Evolutionary conservation across 2,797 vertebrate species (phyloP).

Genomic region (Pseudochaenichthys georgianus): DNA sequence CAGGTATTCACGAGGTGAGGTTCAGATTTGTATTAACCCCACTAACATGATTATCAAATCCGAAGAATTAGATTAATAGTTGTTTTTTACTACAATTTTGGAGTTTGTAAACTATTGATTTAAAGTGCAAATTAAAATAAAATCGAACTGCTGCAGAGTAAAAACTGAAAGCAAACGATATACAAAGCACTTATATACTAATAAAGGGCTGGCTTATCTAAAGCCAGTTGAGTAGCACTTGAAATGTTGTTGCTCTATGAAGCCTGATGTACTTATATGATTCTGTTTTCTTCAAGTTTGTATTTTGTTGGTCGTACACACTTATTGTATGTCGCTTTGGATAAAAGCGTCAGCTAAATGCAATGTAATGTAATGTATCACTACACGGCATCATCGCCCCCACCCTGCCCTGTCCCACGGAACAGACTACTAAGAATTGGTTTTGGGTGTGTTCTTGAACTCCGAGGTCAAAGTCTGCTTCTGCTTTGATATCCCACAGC

Average conservation of each 20-base stretch:
- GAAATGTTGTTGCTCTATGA: too few relatives aligned
- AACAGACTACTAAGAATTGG: constrained; percentile 20
- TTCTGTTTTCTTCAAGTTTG: too few relatives aligned
- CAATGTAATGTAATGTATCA: too few relatives aligned
- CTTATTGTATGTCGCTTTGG: too few relatives aligned
- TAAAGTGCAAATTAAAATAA: not conserved
- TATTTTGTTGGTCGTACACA: too few relatives aligned
- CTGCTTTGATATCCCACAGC: constrained; percentile 37
- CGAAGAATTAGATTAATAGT: constrained; percentile 10
- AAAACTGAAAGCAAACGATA: not conserved
- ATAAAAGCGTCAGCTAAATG: too few relatives aligned
- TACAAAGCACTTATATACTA: too few relatives aligned
- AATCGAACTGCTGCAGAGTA: not conserved
- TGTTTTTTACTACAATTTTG: not conserved
- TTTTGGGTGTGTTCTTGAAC: constrained; percentile 44
- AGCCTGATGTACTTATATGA: too few relatives aligned
- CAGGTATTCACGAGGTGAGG: constrained; percentile 20
- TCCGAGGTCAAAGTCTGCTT: constrained; percentile 42
- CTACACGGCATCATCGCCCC: constrained; percentile 13
- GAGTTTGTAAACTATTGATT: constrained; percentile 13
- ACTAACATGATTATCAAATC: constrained; percentile 30
- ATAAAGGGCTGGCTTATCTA: too few relatives aligned
- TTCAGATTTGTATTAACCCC: constrained; percentile 21
- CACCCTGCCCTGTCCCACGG: constrained; percentile 26
- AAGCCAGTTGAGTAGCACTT: too few relatives aligned